phyloP scores from a whole-genome alignment of 1,140 invertebrate species.

The Solenopsis fugax region DNA sequence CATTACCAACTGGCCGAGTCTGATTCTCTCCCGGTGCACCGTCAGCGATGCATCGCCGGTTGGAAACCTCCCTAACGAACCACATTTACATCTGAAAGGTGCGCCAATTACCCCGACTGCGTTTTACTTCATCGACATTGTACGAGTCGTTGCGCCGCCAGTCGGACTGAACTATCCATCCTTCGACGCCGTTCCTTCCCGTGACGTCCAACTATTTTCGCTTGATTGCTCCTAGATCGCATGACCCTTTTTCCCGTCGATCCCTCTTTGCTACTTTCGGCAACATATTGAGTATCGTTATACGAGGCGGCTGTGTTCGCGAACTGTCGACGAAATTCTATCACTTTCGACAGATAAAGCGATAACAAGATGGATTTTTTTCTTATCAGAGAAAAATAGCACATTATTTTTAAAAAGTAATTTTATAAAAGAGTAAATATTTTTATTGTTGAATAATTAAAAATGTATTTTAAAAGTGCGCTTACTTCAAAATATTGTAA shows the following conservation, averaged over 20 bases:
- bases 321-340: conserved; percentile 3
- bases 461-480: not conserved
- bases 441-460: not conserved
- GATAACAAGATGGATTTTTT: not conserved
- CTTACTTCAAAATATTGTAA: conserved; percentile 5
- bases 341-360: conserved; percentile 2
- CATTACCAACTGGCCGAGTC: conserved; percentile 70
- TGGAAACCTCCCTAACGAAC: conserved; percentile 81
- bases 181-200: conserved; percentile 39
- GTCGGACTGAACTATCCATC: conserved; percentile 2
- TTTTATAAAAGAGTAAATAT: not conserved
- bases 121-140: conserved; percentile 81
- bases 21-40: conserved; percentile 60
- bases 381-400: not conserved
- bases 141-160: conserved; percentile 56
- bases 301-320: not conserved
- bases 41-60: conserved; percentile 71
- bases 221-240: conserved; percentile 46
- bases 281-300: conserved; percentile 15
- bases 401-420: not conserved
- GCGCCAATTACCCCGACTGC: conserved; percentile 80
- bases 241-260: not conserved
- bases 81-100: conserved; percentile 84
- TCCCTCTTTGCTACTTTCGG: not conserved
- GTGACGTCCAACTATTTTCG: conserved; percentile 66